phyloP scores from a whole-genome alignment of 2,888 invertebrate genomes.

The Acanthococcus lagerstroemiae region DNA sequence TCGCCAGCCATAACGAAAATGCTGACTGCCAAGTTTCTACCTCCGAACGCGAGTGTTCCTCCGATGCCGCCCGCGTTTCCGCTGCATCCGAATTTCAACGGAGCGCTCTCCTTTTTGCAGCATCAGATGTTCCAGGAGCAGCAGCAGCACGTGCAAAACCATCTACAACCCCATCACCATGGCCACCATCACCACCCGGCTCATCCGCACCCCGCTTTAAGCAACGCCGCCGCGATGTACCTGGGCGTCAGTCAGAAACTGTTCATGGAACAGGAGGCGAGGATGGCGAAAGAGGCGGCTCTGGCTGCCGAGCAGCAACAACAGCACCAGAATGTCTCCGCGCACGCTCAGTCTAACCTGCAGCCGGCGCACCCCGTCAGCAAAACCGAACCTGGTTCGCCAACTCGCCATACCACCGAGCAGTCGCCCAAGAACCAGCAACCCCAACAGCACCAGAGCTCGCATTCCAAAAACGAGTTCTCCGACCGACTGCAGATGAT shows the following conservation, averaged over 20 bases:
- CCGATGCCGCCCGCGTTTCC: conserved; percentile 42
- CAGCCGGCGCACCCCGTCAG: background rate
- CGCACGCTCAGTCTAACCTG: background rate
- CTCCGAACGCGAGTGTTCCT: conserved; percentile 34
- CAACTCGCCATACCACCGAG: conserved; percentile 37
- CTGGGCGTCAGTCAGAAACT: conserved; percentile 66
- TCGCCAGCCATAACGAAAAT: conserved; percentile 31
- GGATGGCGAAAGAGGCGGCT: conserved; percentile 56
- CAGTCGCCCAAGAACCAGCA: background rate
- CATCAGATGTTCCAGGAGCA: conserved; percentile 44
- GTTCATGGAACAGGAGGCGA: conserved; percentile 67
- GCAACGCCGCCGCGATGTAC: conserved; percentile 55
- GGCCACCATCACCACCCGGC: conserved; percentile 41
- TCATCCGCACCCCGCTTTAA: conserved; percentile 38
- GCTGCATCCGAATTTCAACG: conserved; percentile 43
- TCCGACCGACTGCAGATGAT: conserved; percentile 68
- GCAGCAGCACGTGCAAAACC: conserved; percentile 39
- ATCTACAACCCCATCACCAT: conserved; percentile 39
- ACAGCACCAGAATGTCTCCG: conserved; percentile 46
- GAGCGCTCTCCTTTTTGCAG: conserved; percentile 37
- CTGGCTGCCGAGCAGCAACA: conserved; percentile 41
- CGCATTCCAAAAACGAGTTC: conserved; percentile 46
- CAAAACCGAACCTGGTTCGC: conserved; percentile 5
- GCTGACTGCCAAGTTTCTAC: conserved; percentile 20
- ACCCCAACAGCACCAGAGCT: background rate